These are phyloP conservation scores for Rhizomys pruinosus DNA, from an alignment of 2,113 vertebrate species.

Conservation along the genomic window DNA sequence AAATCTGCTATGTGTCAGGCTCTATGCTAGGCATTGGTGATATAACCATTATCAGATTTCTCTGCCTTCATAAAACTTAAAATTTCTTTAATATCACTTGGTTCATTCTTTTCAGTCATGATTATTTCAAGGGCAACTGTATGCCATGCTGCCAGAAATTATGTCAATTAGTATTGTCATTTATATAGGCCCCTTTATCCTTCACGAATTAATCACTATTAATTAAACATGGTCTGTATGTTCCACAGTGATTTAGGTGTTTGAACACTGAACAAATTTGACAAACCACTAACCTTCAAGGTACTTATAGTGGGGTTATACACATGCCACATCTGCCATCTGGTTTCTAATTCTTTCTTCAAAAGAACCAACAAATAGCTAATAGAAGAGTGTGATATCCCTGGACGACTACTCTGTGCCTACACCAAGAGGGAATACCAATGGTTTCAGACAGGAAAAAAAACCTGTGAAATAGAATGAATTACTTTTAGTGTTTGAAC, in stretches of 20 bases:
- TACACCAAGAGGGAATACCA: not conserved
- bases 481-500: not conserved
- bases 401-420: not conserved
- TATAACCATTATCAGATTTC: not conserved
- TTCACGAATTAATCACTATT: not conserved
- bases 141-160: not conserved
- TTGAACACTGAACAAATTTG: not conserved
- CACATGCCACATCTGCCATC: not conserved
- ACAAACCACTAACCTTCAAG: not conserved
- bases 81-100: not conserved
- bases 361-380: not conserved
- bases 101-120: not conserved
- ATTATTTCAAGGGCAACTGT: not conserved
- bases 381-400: constrained; percentile 4
- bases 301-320: not conserved
- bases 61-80: constrained; percentile 26
- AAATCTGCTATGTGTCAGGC: not conserved
- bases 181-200: not conserved
- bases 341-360: not conserved
- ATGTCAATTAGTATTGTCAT: not conserved
- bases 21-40: not conserved
- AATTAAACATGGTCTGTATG: not conserved
- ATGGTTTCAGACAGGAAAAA: not conserved
- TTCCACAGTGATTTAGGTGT: not conserved
- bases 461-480: not conserved